Evolutionary conservation across 2,113 vertebrate genomes (phyloP).

Genomic region (Pseudonaja textilis): DNA sequence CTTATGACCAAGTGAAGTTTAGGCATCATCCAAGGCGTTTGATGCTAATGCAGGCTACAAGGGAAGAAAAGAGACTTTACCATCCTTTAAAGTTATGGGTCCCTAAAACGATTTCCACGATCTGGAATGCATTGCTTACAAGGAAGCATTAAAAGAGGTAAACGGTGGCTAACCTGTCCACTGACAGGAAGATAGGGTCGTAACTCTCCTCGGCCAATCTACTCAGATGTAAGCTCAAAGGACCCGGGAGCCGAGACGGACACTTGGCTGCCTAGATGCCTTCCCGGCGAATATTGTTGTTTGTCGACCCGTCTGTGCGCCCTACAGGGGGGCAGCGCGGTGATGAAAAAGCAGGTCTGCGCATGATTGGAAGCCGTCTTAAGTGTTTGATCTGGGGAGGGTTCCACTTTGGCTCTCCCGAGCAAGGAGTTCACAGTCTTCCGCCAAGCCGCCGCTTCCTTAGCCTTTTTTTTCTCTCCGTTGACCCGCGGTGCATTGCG

Average conservation of each 20-base stretch:
- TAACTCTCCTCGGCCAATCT: neutral
- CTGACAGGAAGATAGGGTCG: neutral
- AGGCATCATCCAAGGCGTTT: neutral
- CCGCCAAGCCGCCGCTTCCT: neutral
- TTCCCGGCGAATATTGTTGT: neutral
- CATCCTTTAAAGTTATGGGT: neutral
- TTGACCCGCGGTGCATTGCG: neutral
- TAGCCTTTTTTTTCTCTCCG: too few species aligned
- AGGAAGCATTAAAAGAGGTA: too few species aligned
- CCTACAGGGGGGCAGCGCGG: neutral
- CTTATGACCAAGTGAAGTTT: neutral
- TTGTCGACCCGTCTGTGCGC: neutral
- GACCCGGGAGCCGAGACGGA: too few species aligned
- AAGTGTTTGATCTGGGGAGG: neutral
- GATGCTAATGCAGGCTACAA: neutral
- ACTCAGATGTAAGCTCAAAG: neutral
- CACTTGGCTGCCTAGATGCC: neutral
- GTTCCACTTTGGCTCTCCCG: neutral
- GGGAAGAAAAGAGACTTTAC: neutral
- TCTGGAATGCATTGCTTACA: neutral
- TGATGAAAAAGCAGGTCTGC: neutral
- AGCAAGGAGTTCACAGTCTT: neutral
- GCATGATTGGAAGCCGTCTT: neutral
- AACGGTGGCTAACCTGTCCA: too few species aligned
- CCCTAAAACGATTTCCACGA: neutral